phyloP scores from a whole-genome alignment of 2,797 vertebrate genomes.

The Clarias laeviceps region DNA sequence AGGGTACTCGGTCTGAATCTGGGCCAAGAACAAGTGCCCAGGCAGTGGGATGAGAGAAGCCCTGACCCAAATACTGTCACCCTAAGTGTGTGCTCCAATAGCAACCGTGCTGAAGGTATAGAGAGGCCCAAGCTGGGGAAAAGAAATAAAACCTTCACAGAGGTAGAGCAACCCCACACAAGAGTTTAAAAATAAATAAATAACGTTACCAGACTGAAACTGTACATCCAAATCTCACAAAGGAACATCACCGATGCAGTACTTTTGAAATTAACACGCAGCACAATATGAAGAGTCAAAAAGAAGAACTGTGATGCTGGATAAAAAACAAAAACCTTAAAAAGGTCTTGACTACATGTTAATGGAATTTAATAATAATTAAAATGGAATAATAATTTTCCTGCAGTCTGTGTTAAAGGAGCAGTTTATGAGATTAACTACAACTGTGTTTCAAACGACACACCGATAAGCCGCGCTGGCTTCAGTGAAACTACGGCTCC shows the following conservation, averaged over 20 bases:
- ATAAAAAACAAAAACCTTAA: not conserved
- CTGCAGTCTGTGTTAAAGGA: not conserved
- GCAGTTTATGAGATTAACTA: not conserved
- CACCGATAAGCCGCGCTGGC: too few relatives aligned
- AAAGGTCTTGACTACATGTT: not conserved
- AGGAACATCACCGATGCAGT: not conserved
- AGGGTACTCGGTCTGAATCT: not conserved
- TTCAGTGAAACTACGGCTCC: not conserved
- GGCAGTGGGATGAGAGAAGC: not conserved
- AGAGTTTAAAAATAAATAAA: not conserved
- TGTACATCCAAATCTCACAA: not conserved
- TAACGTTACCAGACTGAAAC: not conserved
- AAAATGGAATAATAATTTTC: not conserved
- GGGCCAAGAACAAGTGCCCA: slow-evolving; percentile 8
- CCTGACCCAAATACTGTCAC: slow-evolving; percentile 53
- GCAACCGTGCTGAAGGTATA: slow-evolving; percentile 25
- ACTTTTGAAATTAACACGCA: not conserved
- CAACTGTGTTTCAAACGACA: not conserved
- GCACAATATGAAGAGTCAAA: not conserved
- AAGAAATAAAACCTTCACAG: not conserved
- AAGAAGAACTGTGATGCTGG: not conserved
- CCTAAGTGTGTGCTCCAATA: slow-evolving; percentile 25
- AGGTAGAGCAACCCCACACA: not conserved
- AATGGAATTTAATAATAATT: too few relatives aligned
- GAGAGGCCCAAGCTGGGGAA: slow-evolving; percentile 17